phyloP scores from a whole-genome alignment of 2,888 invertebrate species.

The Dolichomitus sp. region DNA sequence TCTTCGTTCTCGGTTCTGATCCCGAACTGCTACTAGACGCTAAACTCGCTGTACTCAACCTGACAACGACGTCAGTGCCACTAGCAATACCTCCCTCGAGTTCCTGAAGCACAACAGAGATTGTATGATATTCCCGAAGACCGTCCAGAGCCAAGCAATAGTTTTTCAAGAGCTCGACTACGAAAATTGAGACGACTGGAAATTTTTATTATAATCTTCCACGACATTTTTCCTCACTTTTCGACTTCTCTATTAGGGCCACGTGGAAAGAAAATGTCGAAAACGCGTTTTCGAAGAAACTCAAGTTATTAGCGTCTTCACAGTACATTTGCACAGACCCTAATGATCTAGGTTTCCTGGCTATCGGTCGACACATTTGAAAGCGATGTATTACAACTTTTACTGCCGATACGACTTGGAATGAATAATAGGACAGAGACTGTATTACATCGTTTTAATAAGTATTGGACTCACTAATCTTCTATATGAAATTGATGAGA shows the following conservation, averaged over 20 bases:
- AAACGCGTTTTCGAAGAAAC: too few relatives aligned
- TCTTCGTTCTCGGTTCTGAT: conserved; percentile 83
- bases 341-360: too few relatives aligned
- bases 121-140: background rate
- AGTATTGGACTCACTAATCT: too few relatives aligned
- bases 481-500: too few relatives aligned
- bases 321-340: too few relatives aligned
- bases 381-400: too few relatives aligned
- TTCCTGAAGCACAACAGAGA: conserved; percentile 59
- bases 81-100: conserved; percentile 68
- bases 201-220: background rate
- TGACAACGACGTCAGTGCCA: conserved; percentile 83
- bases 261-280: background rate
- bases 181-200: conserved; percentile 12
- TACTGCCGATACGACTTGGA: too few relatives aligned
- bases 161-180: conserved; percentile 16
- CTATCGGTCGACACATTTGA: too few relatives aligned
- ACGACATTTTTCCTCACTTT: background rate
- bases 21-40: conserved; percentile 87
- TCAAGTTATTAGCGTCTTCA: too few relatives aligned
- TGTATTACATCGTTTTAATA: too few relatives aligned
- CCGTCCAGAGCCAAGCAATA: background rate
- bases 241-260: background rate
- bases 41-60: conserved; percentile 88
- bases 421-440: too few relatives aligned